A percentile compares a stretch with the other conserved stretches of the same genome.
Evolutionary conservation across 2,888 invertebrate genomes (phyloP).

Genomic region (Seira musarum): DNA sequence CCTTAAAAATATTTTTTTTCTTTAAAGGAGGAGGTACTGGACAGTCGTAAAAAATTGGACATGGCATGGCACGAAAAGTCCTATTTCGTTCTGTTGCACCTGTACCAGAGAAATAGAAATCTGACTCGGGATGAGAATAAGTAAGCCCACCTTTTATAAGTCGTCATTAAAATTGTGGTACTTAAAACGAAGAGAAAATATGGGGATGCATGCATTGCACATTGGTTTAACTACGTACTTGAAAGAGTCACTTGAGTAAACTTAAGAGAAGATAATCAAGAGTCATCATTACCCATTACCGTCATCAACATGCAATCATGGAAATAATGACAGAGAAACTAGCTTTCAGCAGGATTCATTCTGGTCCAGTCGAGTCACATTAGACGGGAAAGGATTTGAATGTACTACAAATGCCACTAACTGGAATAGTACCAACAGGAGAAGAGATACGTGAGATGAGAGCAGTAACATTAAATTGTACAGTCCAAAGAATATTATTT

Average conservation of each 20-base stretch:
- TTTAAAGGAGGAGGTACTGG: slow-evolving; percentile 45
- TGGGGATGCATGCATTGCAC: background rate
- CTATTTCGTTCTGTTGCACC: slow-evolving; percentile 26
- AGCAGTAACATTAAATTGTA: background rate
- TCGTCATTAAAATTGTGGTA: background rate
- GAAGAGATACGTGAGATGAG: too few species aligned
- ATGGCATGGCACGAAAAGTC: slow-evolving; percentile 40
- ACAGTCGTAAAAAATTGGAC: slow-evolving; percentile 57
- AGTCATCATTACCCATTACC: slow-evolving; percentile 50
- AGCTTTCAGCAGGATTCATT: slow-evolving; percentile 9
- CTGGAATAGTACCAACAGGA: too few species aligned
- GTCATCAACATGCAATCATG: slow-evolving; percentile 66
- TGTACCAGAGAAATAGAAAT: background rate
- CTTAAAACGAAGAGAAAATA: background rate
- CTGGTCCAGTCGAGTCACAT: slow-evolving; percentile 20
- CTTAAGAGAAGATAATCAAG: slow-evolving; percentile 45
- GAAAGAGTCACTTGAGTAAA: slow-evolving; percentile 12
- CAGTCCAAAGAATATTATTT: background rate
- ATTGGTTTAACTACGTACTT: background rate
- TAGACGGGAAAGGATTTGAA: too few species aligned
- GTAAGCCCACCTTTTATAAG: background rate
- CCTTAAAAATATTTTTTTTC: background rate
- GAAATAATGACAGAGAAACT: slow-evolving; percentile 65
- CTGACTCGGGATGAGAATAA: background rate
- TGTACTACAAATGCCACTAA: too few species aligned